Conservation (phyloP, 1,140 invertebrate species). For the Drosophila equinoxialis region DNA sequence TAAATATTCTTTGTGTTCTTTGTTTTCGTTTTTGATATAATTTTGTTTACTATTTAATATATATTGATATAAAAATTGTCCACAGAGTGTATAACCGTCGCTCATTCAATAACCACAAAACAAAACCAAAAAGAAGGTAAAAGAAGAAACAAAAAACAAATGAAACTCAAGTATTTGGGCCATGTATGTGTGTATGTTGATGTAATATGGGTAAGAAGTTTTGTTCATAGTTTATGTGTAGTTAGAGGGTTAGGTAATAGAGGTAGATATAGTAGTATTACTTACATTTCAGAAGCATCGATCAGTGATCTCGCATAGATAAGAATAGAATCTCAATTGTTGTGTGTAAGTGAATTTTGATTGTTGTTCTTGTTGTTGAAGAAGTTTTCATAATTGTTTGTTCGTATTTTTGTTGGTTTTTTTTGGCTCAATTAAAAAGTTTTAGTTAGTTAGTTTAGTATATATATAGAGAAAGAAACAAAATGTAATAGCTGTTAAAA, state of each 20-base stretch:
- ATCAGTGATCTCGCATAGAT: constrained; percentile 73
- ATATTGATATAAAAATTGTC: constrained; percentile 8
- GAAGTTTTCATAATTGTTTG: constrained; percentile 17
- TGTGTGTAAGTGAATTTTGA: constrained; percentile 51
- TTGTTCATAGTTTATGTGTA: constrained; percentile 20
- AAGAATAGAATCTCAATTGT: constrained; percentile 71
- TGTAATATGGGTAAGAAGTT: background rate
- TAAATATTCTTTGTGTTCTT: constrained; percentile 18
- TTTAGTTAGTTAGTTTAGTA: constrained; percentile 45
- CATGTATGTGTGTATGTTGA: no score
- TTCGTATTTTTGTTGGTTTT: background rate
- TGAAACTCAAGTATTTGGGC: constrained; percentile 38
- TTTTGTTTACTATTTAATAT: constrained; percentile 51
- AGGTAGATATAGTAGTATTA: constrained; percentile 46
- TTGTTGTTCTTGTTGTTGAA: constrained; percentile 2
- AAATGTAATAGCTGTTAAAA: constrained; percentile 73
- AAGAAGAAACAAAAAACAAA: constrained; percentile 12
- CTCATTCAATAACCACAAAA: constrained; percentile 32
- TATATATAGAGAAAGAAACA: constrained; percentile 60
- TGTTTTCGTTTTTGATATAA: constrained; percentile 34
- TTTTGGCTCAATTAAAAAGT: constrained; percentile 1
- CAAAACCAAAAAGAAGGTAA: background rate
- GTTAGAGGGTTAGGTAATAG: background rate
- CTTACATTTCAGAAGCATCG: constrained; percentile 79
- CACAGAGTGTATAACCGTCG: constrained; percentile 22